Conservation (phyloP, 2,797 vertebrate genomes). For the Leptoclinus maculatus region DNA sequence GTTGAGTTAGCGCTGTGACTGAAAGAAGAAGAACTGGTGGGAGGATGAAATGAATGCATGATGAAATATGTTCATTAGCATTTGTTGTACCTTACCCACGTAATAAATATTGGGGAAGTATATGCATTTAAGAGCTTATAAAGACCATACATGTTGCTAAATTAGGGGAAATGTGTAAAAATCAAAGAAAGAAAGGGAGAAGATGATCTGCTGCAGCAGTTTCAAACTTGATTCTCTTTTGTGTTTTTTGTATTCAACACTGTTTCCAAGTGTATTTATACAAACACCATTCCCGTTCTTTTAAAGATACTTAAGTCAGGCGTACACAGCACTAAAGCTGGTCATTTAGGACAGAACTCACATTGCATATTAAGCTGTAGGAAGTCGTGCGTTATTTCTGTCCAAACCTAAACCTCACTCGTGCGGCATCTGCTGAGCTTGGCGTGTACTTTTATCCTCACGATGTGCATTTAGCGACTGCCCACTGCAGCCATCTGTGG, state of each 20-base stretch:
- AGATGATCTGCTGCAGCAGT: not conserved
- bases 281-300: not conserved
- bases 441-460: conserved; percentile 46
- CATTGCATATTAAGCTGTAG: not conserved
- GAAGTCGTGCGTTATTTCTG: conserved; percentile 6
- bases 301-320: not conserved
- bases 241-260: not conserved
- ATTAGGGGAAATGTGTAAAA: not conserved
- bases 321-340: not conserved
- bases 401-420: conserved; percentile 13
- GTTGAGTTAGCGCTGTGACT: too few species aligned
- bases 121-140: not conserved
- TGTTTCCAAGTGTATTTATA: not conserved
- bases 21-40: not conserved
- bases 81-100: not conserved
- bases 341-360: not conserved
- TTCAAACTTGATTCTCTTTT: not conserved
- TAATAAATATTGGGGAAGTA: not conserved
- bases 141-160: not conserved
- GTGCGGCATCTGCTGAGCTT: conserved; percentile 56
- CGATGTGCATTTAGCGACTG: conserved; percentile 59
- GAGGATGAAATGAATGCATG: not conserved
- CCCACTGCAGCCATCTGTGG: conserved; percentile 73
- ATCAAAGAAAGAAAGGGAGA: not conserved
- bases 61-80: not conserved